Evolutionary conservation across 2,797 vertebrate genomes (phyloP).

Genomic region (Mergus octosetaceus): DNA sequence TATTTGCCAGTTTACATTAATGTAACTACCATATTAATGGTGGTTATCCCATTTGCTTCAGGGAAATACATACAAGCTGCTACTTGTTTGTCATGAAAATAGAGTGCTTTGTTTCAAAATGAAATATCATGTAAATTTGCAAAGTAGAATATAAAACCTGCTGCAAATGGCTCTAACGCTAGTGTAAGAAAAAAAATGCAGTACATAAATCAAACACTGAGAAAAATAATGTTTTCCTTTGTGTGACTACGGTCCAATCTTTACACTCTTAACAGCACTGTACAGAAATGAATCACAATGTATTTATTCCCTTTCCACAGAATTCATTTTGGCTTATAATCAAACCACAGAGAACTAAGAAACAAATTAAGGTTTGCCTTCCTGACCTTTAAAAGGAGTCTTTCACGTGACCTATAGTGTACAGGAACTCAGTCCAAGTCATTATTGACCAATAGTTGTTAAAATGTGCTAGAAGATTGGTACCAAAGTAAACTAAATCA

Average conservation of each 20-base stretch:
- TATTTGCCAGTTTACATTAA: constrained; percentile 24
- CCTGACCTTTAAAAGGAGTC: neutral
- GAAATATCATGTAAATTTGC: neutral
- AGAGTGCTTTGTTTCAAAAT: neutral
- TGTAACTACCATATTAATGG: neutral
- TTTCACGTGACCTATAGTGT: neutral
- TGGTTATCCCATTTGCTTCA: neutral
- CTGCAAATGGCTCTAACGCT: neutral
- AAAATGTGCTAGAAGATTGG: neutral
- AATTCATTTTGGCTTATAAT: neutral
- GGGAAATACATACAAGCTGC: neutral
- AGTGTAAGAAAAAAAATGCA: neutral
- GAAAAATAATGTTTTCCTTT: neutral
- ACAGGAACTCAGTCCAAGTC: neutral
- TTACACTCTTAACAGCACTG: neutral
- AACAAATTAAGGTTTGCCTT: neutral
- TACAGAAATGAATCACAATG: neutral
- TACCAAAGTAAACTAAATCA: neutral
- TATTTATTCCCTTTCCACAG: neutral
- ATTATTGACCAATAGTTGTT: neutral
- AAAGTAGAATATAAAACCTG: neutral
- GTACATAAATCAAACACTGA: neutral
- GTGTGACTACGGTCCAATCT: neutral
- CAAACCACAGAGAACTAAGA: neutral
- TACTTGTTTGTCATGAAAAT: neutral